A percentile compares a stretch with the other conserved stretches of the same genome.
Evolutionary conservation across 2,888 invertebrate genomes (phyloP).

Genomic region (Epicampocera succincta): DNA sequence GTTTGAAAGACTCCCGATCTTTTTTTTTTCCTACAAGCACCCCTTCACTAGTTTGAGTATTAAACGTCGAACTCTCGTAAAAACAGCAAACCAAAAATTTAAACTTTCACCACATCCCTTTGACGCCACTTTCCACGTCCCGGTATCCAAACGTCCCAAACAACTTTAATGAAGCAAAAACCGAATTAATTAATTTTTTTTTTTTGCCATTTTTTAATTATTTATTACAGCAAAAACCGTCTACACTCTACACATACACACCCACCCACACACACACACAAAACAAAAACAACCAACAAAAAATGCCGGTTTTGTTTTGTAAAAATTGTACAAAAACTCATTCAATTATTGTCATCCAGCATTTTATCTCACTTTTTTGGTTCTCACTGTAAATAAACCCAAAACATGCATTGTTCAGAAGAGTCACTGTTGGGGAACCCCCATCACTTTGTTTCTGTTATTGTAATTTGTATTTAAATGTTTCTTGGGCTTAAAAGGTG

Average conservation of each 20-base stretch:
- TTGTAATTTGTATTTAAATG: constrained; percentile 1
- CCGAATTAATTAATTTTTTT: constrained; percentile 3
- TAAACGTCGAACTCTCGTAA: constrained; percentile 56
- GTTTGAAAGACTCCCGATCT: background rate
- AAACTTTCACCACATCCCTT: constrained; percentile 1
- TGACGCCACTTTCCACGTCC: background rate
- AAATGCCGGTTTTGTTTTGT: background rate
- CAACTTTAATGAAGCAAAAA: constrained; percentile 30
- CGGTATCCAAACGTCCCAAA: background rate
- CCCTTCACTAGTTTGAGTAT: constrained; percentile 11
- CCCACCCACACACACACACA: too few relatives aligned
- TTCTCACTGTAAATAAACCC: constrained; percentile 63
- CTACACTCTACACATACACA: constrained; percentile 69
- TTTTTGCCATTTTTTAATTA: constrained; percentile 32
- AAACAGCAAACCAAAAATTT: constrained; percentile 1
- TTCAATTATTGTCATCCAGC: background rate
- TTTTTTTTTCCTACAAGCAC: background rate
- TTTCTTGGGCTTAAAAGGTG: constrained; percentile 28
- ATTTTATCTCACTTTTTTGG: constrained; percentile 60
- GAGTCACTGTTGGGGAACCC: constrained; percentile 53
- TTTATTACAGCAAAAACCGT: constrained; percentile 54
- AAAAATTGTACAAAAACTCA: constrained; percentile 48
- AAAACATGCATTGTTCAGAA: constrained; percentile 15
- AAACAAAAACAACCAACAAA: constrained; percentile 17
- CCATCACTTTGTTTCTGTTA: constrained; percentile 32